Conservation (phyloP, 1,140 invertebrate species). For the Prorops nasuta region DNA sequence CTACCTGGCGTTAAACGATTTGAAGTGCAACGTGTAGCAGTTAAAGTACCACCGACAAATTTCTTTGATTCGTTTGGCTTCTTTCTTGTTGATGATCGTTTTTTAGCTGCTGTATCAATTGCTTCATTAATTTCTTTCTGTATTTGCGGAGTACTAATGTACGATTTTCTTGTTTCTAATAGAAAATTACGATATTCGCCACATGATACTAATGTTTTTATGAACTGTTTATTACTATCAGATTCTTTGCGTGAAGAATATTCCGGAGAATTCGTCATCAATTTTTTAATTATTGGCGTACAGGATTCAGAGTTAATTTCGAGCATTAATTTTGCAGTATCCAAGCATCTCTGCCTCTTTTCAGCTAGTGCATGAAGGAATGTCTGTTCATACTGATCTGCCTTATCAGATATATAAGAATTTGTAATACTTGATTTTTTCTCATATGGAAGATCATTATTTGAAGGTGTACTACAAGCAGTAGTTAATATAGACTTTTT, state of each 20-base stretch:
- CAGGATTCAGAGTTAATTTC: constrained; percentile 28
- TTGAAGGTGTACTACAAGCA: neutral
- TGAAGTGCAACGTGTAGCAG: neutral
- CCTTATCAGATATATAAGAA: too few species aligned
- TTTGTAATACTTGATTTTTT: neutral
- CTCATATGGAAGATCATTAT: neutral
- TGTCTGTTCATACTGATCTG: constrained; percentile 25
- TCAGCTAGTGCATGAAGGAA: constrained; percentile 30
- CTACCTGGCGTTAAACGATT: too few species aligned
- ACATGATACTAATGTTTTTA: constrained; percentile 28
- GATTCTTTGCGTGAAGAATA: constrained; percentile 14
- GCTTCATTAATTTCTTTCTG: neutral
- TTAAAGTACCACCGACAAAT: neutral
- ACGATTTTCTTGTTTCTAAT: constrained; percentile 17
- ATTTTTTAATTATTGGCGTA: constrained; percentile 2
- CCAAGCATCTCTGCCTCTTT: constrained; percentile 34
- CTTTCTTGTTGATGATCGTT: neutral
- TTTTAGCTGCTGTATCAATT: too few species aligned
- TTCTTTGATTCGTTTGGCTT: neutral
- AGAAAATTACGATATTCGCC: constrained; percentile 30
- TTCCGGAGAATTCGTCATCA: constrained; percentile 9
- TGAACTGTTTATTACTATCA: constrained; percentile 20
- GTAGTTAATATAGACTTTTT: neutral
- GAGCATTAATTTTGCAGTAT: constrained; percentile 34
- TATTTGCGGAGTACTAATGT: constrained; percentile 18